Evolutionary conservation across 2,113 vertebrate species (phyloP).

Genomic region (Prochilodus magdalenae): DNA sequence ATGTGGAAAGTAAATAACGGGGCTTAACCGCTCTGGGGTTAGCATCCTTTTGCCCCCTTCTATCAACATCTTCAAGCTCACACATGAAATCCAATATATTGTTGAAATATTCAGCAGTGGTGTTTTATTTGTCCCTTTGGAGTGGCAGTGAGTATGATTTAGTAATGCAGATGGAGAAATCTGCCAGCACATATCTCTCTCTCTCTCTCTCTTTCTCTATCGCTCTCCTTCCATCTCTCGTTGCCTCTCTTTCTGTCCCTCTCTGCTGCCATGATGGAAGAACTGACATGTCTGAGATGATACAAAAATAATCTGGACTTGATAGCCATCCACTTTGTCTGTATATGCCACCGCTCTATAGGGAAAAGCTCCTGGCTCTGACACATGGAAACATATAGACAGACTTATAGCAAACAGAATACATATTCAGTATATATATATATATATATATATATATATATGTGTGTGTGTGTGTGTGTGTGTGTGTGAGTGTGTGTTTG

Average conservation of each 20-base stretch:
- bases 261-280: slow-evolving; percentile 72
- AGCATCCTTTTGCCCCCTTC: slow-evolving; percentile 46
- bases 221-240: slow-evolving; percentile 45
- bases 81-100: slow-evolving; percentile 76
- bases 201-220: slow-evolving; percentile 47
- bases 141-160: slow-evolving; percentile 75
- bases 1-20: slow-evolving; percentile 16
- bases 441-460: too few species aligned
- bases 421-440: not conserved
- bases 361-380: slow-evolving; percentile 36
- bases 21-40: slow-evolving; percentile 24
- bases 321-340: slow-evolving; percentile 49
- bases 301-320: slow-evolving; percentile 59
- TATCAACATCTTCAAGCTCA: slow-evolving; percentile 72
- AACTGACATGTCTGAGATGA: slow-evolving; percentile 74
- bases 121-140: slow-evolving; percentile 65
- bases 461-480: too few species aligned
- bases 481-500: too few species aligned
- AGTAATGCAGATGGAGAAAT: slow-evolving; percentile 80
- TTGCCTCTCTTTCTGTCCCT: slow-evolving; percentile 17
- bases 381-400: slow-evolving; percentile 31
- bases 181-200: slow-evolving; percentile 71
- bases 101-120: slow-evolving; percentile 80
- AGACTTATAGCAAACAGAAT: slow-evolving; percentile 1
- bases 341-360: slow-evolving; percentile 40